Conservation (phyloP, 2,797 vertebrate genomes). For the Gila robusta region DNA sequence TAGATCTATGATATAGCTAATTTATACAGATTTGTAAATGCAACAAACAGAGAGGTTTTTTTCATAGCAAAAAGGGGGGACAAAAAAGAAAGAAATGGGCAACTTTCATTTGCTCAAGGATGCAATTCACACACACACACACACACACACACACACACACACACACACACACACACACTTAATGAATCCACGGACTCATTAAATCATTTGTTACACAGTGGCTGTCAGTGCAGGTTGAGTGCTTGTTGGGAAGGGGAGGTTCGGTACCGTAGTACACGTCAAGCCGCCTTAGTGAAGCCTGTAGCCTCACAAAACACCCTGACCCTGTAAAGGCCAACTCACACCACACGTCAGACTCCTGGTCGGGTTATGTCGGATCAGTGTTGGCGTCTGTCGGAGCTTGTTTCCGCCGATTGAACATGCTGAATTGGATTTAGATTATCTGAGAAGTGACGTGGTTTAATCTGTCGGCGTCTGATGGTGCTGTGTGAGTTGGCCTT, state of each 20-base stretch:
- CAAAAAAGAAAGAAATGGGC: constrained; percentile 22
- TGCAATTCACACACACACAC: constrained; percentile 33
- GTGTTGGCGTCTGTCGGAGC: neutral
- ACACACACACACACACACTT: constrained; percentile 62
- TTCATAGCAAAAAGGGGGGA: constrained; percentile 45
- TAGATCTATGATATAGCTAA: constrained; percentile 43
- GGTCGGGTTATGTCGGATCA: neutral
- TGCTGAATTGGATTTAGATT: neutral
- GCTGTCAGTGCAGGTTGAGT: constrained; percentile 81
- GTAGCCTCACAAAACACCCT: constrained; percentile 70
- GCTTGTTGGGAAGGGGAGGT: constrained; percentile 62
- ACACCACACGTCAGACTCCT: neutral
- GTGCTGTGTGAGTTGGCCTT: neutral
- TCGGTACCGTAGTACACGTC: constrained; percentile 68
- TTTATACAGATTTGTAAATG: constrained; percentile 56
- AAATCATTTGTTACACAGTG: constrained; percentile 79
- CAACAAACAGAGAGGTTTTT: constrained; percentile 43
- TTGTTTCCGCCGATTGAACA: neutral
- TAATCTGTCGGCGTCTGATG: neutral
- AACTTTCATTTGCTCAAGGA: constrained; percentile 37
- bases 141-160: no score
- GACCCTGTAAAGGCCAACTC: constrained; percentile 60
- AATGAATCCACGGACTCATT: constrained; percentile 70
- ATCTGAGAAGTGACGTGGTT: neutral
- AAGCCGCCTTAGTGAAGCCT: constrained; percentile 73